These are phyloP conservation scores for Polypterus senegalus DNA, from an alignment of 2,113 vertebrate genomes.

Conservation along the genomic window DNA sequence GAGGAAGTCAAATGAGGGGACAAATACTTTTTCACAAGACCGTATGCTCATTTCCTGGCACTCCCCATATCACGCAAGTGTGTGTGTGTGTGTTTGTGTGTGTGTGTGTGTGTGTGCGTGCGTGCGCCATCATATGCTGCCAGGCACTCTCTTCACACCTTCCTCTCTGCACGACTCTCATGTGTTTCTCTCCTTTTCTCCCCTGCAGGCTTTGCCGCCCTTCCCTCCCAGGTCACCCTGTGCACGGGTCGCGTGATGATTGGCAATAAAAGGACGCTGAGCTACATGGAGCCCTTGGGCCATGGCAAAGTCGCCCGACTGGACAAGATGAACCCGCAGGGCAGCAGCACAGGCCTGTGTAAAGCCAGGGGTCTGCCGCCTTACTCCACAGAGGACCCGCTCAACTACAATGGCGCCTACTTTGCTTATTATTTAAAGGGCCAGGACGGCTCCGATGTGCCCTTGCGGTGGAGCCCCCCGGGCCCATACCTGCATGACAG, in stretches of 20 bases:
- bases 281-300: slow-evolving; percentile 36
- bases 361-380: slow-evolving; percentile 30
- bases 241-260: slow-evolving; percentile 30
- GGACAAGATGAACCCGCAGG: slow-evolving; percentile 20
- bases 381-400: slow-evolving; percentile 29
- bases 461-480: slow-evolving; percentile 36
- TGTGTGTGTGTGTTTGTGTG: too few relatives aligned
- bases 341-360: slow-evolving; percentile 27
- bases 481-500: slow-evolving; percentile 32
- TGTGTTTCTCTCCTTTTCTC: not conserved
- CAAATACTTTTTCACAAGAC: too few relatives aligned
- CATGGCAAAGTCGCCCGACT: slow-evolving; percentile 56
- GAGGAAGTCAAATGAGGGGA: too few relatives aligned
- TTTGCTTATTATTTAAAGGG: slow-evolving; percentile 48
- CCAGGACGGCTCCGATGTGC: slow-evolving; percentile 33
- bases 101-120: too few relatives aligned
- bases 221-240: slow-evolving; percentile 20
- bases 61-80: too few relatives aligned
- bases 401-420: slow-evolving; percentile 58
- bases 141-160: too few relatives aligned
- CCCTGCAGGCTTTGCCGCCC: not conserved
- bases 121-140: too few relatives aligned
- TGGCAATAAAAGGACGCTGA: slow-evolving; percentile 51
- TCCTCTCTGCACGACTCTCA: not conserved
- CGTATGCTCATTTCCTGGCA: too few relatives aligned